Evolutionary conservation across 2,797 vertebrate genomes (phyloP).

Genomic region (Vipera latastei): DNA sequence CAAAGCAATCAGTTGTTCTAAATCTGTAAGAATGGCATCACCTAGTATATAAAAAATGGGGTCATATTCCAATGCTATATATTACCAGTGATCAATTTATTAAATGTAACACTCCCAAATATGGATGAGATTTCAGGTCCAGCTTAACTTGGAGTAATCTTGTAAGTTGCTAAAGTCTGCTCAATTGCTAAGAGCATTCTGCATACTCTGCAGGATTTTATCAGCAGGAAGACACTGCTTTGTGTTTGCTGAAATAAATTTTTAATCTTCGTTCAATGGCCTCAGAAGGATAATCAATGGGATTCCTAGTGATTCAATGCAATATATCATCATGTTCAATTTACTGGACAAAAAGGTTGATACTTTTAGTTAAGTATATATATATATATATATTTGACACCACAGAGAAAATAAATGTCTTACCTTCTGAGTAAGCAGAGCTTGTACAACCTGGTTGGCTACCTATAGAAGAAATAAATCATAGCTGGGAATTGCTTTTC

Average conservation of each 20-base stretch:
- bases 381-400: not conserved
- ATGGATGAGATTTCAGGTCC: not conserved
- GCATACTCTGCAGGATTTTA: not conserved
- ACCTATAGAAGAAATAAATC: constrained; percentile 75
- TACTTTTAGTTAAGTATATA: not conserved
- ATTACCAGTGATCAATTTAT: not conserved
- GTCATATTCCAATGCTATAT: not conserved
- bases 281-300: not conserved
- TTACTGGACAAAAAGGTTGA: not conserved
- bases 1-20: not conserved
- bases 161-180: not conserved
- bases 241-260: not conserved
- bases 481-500: not conserved
- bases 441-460: constrained; percentile 92
- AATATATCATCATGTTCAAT: not conserved
- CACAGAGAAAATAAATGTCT: constrained; percentile 41
- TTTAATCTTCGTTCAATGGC: not conserved
- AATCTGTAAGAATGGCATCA: not conserved
- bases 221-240: not conserved
- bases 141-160: not conserved
- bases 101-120: not conserved
- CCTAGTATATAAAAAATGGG: not conserved
- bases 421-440: constrained; percentile 94
- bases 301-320: not conserved
- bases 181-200: not conserved